These are phyloP conservation scores for Morpho deidamia DNA, from an alignment of 2,888 invertebrate genomes.

Conservation along the genomic window DNA sequence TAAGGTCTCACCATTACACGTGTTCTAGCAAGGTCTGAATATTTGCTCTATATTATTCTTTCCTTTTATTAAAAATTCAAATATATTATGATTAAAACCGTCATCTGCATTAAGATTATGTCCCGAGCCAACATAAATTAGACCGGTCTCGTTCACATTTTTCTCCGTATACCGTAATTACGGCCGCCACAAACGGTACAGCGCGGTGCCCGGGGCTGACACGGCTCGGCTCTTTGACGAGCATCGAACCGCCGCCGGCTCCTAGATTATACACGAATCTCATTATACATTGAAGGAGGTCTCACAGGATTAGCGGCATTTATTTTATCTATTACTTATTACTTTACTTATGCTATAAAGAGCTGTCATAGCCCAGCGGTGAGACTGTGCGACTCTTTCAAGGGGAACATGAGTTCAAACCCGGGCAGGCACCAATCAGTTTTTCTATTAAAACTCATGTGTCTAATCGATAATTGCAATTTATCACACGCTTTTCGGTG, in stretches of 20 bases:
- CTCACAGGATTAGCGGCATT: constrained; percentile 15
- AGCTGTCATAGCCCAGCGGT: no score
- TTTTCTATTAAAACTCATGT: no score
- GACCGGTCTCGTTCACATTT: not conserved
- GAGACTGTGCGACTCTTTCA: no score
- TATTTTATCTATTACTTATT: constrained; percentile 9
- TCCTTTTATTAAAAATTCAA: no score
- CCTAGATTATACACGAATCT: constrained; percentile 22
- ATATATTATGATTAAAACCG: not conserved
- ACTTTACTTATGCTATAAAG: no score
- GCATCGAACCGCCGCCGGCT: constrained; percentile 18
- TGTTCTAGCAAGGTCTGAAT: no score
- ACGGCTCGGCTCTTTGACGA: constrained; percentile 17
- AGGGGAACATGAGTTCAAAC: no score
- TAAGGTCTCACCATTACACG: no score
- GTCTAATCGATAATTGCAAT: no score
- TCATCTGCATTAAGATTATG: not conserved
- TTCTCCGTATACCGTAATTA: constrained; percentile 17
- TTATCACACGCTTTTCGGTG: no score
- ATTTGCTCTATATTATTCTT: no score
- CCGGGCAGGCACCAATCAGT: no score
- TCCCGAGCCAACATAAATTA: constrained; percentile 7
- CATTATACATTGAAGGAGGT: constrained; percentile 15
- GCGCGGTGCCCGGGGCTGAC: constrained; percentile 20
- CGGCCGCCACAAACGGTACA: constrained; percentile 13